Base-by-base conservation (phyloP, 1,140 invertebrate genomes). In the Drosophila sp. region DNA sequence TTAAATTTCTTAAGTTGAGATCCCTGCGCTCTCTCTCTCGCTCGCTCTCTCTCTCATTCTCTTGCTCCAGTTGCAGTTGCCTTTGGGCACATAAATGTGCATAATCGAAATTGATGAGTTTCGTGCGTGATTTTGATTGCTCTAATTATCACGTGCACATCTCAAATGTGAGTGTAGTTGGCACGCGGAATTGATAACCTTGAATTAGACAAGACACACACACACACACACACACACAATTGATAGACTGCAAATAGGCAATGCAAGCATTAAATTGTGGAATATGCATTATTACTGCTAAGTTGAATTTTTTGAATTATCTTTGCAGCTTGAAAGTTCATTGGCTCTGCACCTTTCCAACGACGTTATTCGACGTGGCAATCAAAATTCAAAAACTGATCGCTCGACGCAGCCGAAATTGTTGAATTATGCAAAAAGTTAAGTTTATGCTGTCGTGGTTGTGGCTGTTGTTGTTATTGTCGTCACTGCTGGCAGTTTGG, bases 311-410 rank as follows among this genome's bases (percentile, higher is more conserved):
- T 36, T 46, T 32, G 53, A 18, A 18, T 27, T 62, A n/a, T 27
- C 36, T 36, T 32, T 36, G n/a, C 21, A 29, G 53, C 14, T 32
- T 21, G 36, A 67, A 56, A 50, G 67, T 71, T 71, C 67, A 51
- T 71, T 71, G 67, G 64, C 69, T 72, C 29, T 46, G 40, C 27
- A 41, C 27, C 29, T 29, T 25, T 21, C 25, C 41, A 48, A 27
- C 43, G 29, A 27, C 43, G 29, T 16, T 9, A 41, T 51, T 27
- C 69, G 38, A 89, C 82, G 82, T 89, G 82, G 83, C 83, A 89
- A 67, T 57, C 56, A 65, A 71, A 69, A 50, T 38, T 62, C 64
- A 66, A 73, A 50, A 62, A 45, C n/a, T n/a, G 50, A 56, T 58
- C 48, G 27, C 7, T 29, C 27, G 6, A 29, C 27, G 46, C 45